phyloP scores from a whole-genome alignment of 1,140 invertebrate genomes.

The Cherax destructor region DNA sequence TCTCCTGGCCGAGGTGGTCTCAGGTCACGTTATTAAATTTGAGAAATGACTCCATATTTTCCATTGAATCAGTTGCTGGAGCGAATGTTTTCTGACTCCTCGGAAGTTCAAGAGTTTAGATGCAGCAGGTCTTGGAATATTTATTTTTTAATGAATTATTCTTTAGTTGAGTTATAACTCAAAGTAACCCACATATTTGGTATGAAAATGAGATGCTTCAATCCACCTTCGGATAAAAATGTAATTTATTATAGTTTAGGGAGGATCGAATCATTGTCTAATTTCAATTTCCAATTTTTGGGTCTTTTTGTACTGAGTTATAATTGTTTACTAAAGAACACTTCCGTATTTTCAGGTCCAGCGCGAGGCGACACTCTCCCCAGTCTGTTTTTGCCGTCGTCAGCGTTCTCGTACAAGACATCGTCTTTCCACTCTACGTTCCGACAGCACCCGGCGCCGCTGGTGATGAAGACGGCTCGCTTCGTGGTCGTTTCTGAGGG shows the following conservation, averaged over 20 bases:
- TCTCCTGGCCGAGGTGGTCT: too few species aligned
- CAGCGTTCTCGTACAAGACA: neutral
- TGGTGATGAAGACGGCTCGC: conserved; percentile 28
- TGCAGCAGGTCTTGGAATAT: too few species aligned
- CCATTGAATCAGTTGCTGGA: too few species aligned
- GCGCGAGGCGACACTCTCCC: neutral
- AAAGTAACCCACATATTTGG: neutral
- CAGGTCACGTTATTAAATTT: too few species aligned
- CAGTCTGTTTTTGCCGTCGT: neutral
- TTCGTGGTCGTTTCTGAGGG: conserved; percentile 53
- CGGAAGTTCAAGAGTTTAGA: too few species aligned
- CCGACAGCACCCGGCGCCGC: neutral
- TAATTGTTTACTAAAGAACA: neutral
- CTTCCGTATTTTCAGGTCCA: neutral
- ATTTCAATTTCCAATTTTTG: neutral
- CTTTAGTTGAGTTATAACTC: neutral
- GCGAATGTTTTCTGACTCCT: too few species aligned
- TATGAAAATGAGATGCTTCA: neutral
- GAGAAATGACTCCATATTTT: too few species aligned
- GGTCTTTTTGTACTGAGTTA: neutral
- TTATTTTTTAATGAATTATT: neutral
- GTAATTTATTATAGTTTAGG: neutral
- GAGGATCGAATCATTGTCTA: neutral
- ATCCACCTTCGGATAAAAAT: neutral
- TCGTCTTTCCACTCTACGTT: neutral